Conservation (phyloP, 2,888 invertebrate species). For the Euphydryas editha region DNA sequence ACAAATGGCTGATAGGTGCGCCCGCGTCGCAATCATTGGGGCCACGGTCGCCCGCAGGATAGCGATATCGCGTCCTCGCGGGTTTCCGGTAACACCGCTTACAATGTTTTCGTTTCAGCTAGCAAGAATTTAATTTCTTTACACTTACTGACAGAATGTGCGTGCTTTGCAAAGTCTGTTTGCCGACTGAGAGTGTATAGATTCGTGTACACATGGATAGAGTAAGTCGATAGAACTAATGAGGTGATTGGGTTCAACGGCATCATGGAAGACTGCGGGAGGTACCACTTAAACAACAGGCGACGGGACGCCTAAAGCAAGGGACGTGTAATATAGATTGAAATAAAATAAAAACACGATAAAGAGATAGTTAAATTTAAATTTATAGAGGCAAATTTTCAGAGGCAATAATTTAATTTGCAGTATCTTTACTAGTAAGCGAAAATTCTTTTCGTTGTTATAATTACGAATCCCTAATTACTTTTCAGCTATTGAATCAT, state of each 20-base stretch:
- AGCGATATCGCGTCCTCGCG: slow-evolving; percentile 71
- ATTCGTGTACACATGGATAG: slow-evolving; percentile 64
- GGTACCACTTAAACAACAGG: slow-evolving; percentile 63
- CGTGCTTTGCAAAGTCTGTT: slow-evolving; percentile 69
- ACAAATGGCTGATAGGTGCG: slow-evolving; percentile 70
- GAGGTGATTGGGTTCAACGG: slow-evolving; percentile 80
- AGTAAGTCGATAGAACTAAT: slow-evolving; percentile 76
- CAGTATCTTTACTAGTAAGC: background rate
- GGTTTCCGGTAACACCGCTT: slow-evolving; percentile 73
- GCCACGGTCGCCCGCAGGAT: slow-evolving; percentile 82
- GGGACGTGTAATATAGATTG: slow-evolving; percentile 32
- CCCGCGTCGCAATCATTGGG: slow-evolving; percentile 68
- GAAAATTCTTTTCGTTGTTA: background rate
- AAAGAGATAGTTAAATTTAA: background rate
- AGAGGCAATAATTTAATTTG: background rate
- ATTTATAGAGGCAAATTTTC: background rate
- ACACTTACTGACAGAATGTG: slow-evolving; percentile 58
- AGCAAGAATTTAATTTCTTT: slow-evolving; percentile 52
- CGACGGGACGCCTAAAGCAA: slow-evolving; percentile 38
- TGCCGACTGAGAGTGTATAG: slow-evolving; percentile 72
- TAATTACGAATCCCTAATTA: background rate
- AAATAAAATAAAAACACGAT: slow-evolving; percentile 6
- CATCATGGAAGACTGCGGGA: slow-evolving; percentile 67
- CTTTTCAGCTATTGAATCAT: background rate
- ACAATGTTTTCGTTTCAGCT: slow-evolving; percentile 56